Base-by-base conservation (phyloP, 1,140 invertebrate genomes). In the Onthophagus taurus region DNA sequence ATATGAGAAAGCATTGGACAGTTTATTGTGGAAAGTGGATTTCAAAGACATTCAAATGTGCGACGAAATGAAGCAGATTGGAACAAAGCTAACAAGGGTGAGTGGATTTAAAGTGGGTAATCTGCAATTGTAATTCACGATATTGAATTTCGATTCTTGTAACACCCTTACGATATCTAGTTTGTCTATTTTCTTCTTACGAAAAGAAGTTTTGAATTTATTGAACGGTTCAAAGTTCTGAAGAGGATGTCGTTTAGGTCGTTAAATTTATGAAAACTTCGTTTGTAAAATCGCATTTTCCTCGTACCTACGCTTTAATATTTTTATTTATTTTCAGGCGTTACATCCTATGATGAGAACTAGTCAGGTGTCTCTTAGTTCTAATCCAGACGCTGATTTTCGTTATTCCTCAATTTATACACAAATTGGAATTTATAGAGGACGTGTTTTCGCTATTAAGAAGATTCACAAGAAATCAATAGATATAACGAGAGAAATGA, bases 1-100 rank as follows among this genome's bases (percentile, higher is more conserved):
- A 14, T 95, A 96, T 61, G 93, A 97, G 58, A 89, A 94, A 58
- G 92, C 96, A 58, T 68, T 97, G 44, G 92, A 96, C 54, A 90
- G 85, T 31, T 67, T 96, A 13, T 71, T 97, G 1, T 97, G 93
- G 93, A 94, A 95, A 66, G 84, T 97, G 16, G 93, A 97, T 66
- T 92, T 83, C 64, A 81, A 82, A 47, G 92, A 97, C 49, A 84
- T 89, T 36, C 77, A 85, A 59, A 71, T 80, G 42, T 76, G 74
- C 45, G 75, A 78, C 17, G 67, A 69, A 29, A 19, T 47, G 6
- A 57, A 51, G 42, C 19, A 44, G 2, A 34, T 45, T 18, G 54
- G 55, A 0, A 67, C 66, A 58, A 74, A 72, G 67, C 61, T 71
- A 61, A 70, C 72, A 58, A 72, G 38, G 16, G 38, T 41, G 29